A percentile compares a stretch with the other conserved stretches of the same genome.
Evolutionary conservation across 2,888 invertebrate species (phyloP).

Genomic region (Saturnia pavonia): DNA sequence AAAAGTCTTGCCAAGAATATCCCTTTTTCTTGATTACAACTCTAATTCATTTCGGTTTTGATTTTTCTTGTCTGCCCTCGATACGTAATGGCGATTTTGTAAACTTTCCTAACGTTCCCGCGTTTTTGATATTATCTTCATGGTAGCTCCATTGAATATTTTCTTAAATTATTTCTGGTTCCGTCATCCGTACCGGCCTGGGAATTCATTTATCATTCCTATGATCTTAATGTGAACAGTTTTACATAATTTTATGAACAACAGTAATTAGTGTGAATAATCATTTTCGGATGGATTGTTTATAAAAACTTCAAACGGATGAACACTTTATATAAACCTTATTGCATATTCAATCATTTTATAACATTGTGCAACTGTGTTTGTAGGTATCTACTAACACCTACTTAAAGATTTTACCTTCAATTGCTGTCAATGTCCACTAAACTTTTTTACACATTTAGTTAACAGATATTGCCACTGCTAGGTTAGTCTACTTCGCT

Average conservation of each 20-base stretch:
- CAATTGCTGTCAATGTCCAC: neutral
- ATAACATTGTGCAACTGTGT: neutral
- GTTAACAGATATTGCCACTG: too few species aligned
- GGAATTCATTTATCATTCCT: constrained; percentile 36
- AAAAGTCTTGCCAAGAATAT: constrained; percentile 49
- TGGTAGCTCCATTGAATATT: constrained; percentile 33
- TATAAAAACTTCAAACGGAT: neutral
- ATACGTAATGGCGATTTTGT: constrained; percentile 37
- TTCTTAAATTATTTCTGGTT: constrained; percentile 30
- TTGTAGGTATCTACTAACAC: neutral
- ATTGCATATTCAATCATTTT: neutral
- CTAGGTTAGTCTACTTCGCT: too few species aligned
- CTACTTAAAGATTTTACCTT: neutral
- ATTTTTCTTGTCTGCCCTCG: constrained; percentile 45
- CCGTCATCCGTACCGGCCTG: constrained; percentile 31
- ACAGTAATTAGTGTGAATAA: constrained; percentile 11
- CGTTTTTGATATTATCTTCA: constrained; percentile 38
- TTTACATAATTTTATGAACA: constrained; percentile 13
- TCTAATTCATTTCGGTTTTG: constrained; percentile 46
- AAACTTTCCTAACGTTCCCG: constrained; percentile 33
- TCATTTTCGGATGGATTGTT: neutral
- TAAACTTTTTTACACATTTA: neutral
- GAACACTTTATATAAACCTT: neutral
- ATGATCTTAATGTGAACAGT: constrained; percentile 9
- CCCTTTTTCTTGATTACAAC: constrained; percentile 46